Base-by-base conservation (phyloP, 2,797 vertebrate species). In the Diceros bicornis region DNA sequence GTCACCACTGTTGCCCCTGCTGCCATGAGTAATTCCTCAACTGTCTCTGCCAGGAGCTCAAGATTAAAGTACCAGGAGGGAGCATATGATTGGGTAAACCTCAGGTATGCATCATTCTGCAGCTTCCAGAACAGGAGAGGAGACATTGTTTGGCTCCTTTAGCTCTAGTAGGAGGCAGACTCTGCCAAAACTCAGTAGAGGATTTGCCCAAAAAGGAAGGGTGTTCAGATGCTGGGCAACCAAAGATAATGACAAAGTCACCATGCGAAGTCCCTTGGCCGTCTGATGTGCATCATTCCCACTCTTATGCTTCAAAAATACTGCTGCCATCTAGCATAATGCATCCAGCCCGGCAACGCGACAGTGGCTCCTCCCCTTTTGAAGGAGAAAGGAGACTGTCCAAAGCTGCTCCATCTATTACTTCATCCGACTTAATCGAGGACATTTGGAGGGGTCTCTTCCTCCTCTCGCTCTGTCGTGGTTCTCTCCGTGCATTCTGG, bases 241-340 rank as follows among this genome's bases (percentile, higher is more conserved):
- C 55, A 89, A 29, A 74, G 64, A 57, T 21, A 12, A 2, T 16
- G 62, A 25, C 3, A 1, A 2, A 29, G 34, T 17, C 29, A n/a
- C 25, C 23, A 25, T 0, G 1, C 0, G 4, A 2, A 16, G 3
- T 2, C 62, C n/a, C 59, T 47, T 7, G 20, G 66, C 71, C 41
- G 0, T 5, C 50, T 18, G 57, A 47, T 0, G 4, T 0, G 0
- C 32, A 0, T 11, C 7, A 9, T 14, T 34, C 13, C 44, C n/a
- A 7, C 16, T 13, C 6, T 16, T 0, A 25, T 11, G 9, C n/a
- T 11, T n/a, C 7, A 59, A 0, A 81, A 41, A 9, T 11, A 17
- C 21, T 11, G 23, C 23, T 57, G 18, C 37, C 0, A 1, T n/a
- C 78, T 1, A 2, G 44, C 14, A 0, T 10, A 75, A 18, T 10